These are phyloP conservation scores for Mandrillus leucophaeus DNA, from an alignment of 2,113 vertebrate species.

Conservation along the genomic window DNA sequence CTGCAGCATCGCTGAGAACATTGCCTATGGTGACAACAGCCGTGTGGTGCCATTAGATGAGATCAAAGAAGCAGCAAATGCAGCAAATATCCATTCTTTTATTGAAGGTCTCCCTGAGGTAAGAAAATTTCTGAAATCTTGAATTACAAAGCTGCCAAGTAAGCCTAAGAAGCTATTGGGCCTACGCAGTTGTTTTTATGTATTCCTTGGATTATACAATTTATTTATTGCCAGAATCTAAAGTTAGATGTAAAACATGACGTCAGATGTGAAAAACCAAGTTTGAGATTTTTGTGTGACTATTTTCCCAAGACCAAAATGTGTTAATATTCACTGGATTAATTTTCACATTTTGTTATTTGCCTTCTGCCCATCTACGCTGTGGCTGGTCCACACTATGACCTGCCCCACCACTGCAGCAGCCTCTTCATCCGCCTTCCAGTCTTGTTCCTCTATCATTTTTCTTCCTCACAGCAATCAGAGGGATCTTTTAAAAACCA, in stretches of 20 bases:
- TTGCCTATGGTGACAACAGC: slow-evolving; percentile 79
- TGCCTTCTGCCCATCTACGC: neutral
- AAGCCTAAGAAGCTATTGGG: neutral
- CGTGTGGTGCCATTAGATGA: slow-evolving; percentile 72
- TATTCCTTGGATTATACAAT: neutral
- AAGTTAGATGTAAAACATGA: neutral
- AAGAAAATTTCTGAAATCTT: slow-evolving; percentile 47
- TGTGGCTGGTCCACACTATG: neutral
- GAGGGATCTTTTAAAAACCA: neutral
- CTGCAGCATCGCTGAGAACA: slow-evolving; percentile 80
- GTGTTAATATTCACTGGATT: neutral
- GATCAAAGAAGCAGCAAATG: slow-evolving; percentile 75
- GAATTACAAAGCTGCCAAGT: neutral
- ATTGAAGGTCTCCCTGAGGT: slow-evolving; percentile 79
- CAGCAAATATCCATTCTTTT: slow-evolving; percentile 79
- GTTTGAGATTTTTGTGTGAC: neutral
- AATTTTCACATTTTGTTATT: neutral
- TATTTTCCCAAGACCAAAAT: neutral
- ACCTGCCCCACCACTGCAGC: neutral
- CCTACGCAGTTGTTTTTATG: neutral
- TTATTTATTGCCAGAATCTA: neutral
- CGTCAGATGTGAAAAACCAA: neutral
- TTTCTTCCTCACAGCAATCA: neutral
- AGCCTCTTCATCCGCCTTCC: neutral
- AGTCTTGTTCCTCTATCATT: neutral